phyloP scores from a whole-genome alignment of 2,797 vertebrate species.

The Galagoides demidoff region DNA sequence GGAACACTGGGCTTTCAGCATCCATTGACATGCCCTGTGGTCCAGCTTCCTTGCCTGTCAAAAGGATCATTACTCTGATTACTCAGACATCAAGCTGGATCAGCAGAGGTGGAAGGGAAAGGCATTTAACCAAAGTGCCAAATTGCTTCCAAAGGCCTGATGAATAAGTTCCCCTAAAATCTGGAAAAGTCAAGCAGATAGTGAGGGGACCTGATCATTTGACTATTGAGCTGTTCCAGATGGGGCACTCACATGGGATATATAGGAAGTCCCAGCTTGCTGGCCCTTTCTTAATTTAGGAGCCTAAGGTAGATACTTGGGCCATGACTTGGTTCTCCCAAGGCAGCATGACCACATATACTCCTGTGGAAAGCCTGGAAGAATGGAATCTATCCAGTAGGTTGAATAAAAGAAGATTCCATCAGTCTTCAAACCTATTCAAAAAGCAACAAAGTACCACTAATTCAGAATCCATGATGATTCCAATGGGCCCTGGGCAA shows the following conservation, averaged over 20 bases:
- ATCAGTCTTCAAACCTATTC: neutral
- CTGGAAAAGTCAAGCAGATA: constrained; percentile 49
- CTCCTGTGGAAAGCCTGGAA: neutral
- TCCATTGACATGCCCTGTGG: constrained; percentile 34
- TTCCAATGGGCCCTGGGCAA: constrained; percentile 20
- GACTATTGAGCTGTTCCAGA: neutral
- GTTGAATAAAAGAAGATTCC: constrained; percentile 35
- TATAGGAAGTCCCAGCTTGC: neutral
- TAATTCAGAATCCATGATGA: constrained; percentile 37
- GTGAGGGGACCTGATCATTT: neutral
- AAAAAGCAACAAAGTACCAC: constrained; percentile 38
- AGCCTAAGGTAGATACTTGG: neutral
- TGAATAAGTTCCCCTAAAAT: neutral
- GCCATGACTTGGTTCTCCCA: neutral
- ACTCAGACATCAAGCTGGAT: constrained; percentile 31
- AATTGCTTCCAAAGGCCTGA: constrained; percentile 49
- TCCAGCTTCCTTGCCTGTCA: neutral
- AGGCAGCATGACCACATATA: neutral
- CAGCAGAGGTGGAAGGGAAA: neutral
- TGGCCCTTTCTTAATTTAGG: neutral
- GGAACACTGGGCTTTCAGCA: constrained; percentile 19
- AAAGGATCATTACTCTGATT: neutral
- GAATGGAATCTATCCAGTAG: constrained; percentile 27
- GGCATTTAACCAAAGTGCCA: constrained; percentile 51
- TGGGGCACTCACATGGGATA: neutral